Conservation (phyloP, 2,888 invertebrate genomes). For the Slavum lentiscoides region DNA sequence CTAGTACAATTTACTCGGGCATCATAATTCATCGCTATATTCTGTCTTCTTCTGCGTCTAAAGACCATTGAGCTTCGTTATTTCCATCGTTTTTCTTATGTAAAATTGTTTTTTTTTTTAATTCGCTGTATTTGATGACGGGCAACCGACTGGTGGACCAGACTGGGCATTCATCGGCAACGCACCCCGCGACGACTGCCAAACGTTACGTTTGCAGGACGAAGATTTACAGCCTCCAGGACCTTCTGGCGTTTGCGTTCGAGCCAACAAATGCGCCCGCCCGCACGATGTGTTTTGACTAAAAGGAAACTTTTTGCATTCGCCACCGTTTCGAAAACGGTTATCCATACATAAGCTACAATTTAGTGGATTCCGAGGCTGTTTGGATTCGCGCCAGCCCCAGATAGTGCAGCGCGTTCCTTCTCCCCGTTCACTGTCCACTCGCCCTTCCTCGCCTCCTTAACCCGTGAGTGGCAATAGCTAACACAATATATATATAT, state of each 20-base stretch:
- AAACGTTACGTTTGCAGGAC: slow-evolving; percentile 21
- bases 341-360: slow-evolving; percentile 52
- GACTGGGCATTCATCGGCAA: not conserved
- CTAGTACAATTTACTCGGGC: no score
- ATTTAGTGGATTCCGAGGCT: slow-evolving; percentile 41
- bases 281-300: slow-evolving; percentile 41
- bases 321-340: slow-evolving; percentile 40
- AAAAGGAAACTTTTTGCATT: slow-evolving; percentile 53
- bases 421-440: not conserved
- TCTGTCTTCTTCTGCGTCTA: no score
- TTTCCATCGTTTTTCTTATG: no score
- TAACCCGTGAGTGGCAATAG: not conserved
- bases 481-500: slow-evolving; percentile 17
- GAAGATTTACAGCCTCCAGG: slow-evolving; percentile 38
- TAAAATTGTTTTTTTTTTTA: no score
- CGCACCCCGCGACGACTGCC: slow-evolving; percentile 13
- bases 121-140: no score
- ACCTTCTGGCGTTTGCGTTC: slow-evolving; percentile 46
- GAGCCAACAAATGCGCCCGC: slow-evolving; percentile 48
- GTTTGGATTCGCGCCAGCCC: slow-evolving; percentile 34
- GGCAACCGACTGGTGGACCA: no score
- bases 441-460: not conserved
- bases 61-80: no score
- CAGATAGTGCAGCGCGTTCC: slow-evolving; percentile 31
- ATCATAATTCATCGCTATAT: no score